These are phyloP conservation scores for Phlogophora meticulosa DNA, from an alignment of 2,888 invertebrate genomes.

Conservation along the genomic window DNA sequence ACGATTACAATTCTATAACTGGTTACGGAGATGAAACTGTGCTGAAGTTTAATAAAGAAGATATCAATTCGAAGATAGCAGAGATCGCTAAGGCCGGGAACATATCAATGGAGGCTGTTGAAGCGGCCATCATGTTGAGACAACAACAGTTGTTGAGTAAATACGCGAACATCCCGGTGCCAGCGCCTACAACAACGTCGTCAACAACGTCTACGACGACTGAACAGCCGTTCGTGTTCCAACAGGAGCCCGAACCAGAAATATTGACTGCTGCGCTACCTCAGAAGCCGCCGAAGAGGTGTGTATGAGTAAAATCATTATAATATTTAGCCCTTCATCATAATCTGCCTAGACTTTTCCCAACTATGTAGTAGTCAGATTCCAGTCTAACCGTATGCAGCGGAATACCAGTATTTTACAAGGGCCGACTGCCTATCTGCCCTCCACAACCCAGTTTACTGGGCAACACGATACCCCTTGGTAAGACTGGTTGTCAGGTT, in stretches of 20 bases:
- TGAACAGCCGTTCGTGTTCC: slow-evolving; percentile 77
- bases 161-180: slow-evolving; percentile 86
- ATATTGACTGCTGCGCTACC: slow-evolving; percentile 77
- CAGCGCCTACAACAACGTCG: slow-evolving; percentile 88
- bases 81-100: slow-evolving; percentile 93
- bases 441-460: too few species aligned
- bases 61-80: slow-evolving; percentile 87
- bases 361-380: too few species aligned
- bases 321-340: too few species aligned
- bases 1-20: slow-evolving; percentile 87
- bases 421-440: too few species aligned
- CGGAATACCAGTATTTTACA: too few species aligned
- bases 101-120: slow-evolving; percentile 94
- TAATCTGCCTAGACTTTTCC: too few species aligned
- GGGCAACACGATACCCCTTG: too few species aligned
- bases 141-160: slow-evolving; percentile 93
- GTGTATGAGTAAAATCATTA: slow-evolving; percentile 49
- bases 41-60: slow-evolving; percentile 85
- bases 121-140: slow-evolving; percentile 93
- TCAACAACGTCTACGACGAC: slow-evolving; percentile 83
- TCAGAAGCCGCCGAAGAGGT: slow-evolving; percentile 86
- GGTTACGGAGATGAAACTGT: slow-evolving; percentile 87
- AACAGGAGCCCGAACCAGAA: slow-evolving; percentile 84
- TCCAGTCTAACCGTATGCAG: too few species aligned
- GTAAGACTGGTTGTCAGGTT: too few species aligned